Evolutionary conservation across 2,888 invertebrate species (phyloP), one percentile per base, ranked within the genome.

Genomic region (Cephonodes hylas): DNA sequence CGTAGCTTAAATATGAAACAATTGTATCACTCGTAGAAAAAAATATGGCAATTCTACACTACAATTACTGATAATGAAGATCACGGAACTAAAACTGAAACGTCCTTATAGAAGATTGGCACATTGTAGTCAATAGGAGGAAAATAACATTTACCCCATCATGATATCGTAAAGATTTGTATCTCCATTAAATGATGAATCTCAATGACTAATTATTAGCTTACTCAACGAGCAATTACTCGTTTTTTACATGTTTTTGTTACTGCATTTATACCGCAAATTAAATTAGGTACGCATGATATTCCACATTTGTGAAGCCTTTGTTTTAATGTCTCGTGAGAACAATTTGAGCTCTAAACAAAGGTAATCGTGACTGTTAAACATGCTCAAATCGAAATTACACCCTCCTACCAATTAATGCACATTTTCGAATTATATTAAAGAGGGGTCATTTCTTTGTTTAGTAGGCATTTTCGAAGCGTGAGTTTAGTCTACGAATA

Each of bases 51-150:
- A 13, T 15, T 18, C 48, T 38, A 13, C 27, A 42, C 59, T 10
- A 38, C 42, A 42, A 42, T 27, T 25, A 53, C 53, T 60, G 42
- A 42, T 42, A 42, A 20, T 42, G 23, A 60, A 59, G 64, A 63
- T 61, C 31, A 42, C 44, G 63, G 60, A 61, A 65, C 48, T 56
- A 42, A 56, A 63, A 75, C 70, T 72, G 65, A 66, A 64, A 60
- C 23, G 18, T 60, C 57, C 34, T 23, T 46, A 25, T 59, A 34
- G 56, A 44, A 31, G n/a, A 46, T 13, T 15, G 57, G 31, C 27
- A 45, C 48, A 15, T 34, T 45, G 42, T 8, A 15, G 53, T 67
- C 63, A 72, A 68, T 71, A 64, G 64, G 61, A 75, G 72, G 74
- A 71, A 75, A 74, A 75, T 48, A 15, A 38, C 25, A 58, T 60